phyloP scores from a whole-genome alignment of 2,113 vertebrate species.

The Macrotus californicus region DNA sequence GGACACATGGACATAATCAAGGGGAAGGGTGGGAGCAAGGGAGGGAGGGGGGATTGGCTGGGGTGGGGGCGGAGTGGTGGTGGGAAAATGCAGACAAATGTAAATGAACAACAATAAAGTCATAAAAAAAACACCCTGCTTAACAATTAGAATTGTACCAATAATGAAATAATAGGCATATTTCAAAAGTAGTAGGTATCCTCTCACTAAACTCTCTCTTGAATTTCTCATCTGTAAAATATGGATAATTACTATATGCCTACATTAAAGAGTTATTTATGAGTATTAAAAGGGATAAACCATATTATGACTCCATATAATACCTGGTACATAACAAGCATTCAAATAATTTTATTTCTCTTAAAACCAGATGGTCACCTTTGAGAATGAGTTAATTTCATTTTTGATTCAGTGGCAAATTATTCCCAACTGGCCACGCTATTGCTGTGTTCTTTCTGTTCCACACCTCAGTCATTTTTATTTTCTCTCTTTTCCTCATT shows the following conservation, averaged over 20 bases:
- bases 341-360: not conserved
- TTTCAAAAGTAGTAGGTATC: not conserved
- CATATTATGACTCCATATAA: not conserved
- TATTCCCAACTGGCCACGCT: not conserved
- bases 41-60: too few relatives aligned
- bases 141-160: not conserved
- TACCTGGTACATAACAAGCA: not conserved
- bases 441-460: not conserved
- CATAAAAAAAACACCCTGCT: not conserved
- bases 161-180: not conserved
- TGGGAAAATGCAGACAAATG: too few relatives aligned
- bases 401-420: not conserved
- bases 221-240: not conserved
- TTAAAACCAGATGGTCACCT: not conserved
- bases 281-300: not conserved
- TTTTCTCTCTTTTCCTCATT: not conserved
- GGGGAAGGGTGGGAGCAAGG: too few relatives aligned
- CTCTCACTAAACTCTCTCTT: not conserved
- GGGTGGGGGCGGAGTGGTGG: too few relatives aligned
- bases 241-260: not conserved
- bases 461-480: not conserved
- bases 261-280: not conserved
- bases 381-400: not conserved
- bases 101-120: too few relatives aligned
- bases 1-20: too few relatives aligned